phyloP scores from a whole-genome alignment of 1,140 invertebrate species.

The Sinella curviseta region DNA sequence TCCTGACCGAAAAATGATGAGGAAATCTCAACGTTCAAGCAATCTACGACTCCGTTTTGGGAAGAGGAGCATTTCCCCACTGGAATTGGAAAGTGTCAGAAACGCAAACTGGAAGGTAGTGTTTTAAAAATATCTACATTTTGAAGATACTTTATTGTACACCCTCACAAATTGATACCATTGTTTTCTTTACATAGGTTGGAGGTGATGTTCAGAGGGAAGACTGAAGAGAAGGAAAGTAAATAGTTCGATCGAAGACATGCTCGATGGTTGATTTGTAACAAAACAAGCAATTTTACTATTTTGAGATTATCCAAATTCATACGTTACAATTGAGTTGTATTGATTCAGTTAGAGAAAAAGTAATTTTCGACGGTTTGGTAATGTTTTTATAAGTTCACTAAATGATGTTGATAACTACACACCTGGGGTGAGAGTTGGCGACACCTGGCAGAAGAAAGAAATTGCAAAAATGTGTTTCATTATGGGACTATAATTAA shows the following conservation, averaged over 20 bases:
- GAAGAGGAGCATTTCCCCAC: slow-evolving; percentile 36
- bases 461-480: too few species aligned
- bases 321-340: too few species aligned
- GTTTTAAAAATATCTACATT: background rate
- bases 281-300: background rate
- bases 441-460: too few species aligned
- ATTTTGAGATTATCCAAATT: background rate
- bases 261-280: too few species aligned
- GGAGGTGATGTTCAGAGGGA: slow-evolving; percentile 1
- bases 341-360: too few species aligned
- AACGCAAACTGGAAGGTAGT: slow-evolving; percentile 18
- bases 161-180: too few species aligned
- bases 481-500: too few species aligned
- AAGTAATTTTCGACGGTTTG: too few species aligned
- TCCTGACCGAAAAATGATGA: slow-evolving; percentile 43
- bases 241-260: background rate
- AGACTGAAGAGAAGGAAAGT: background rate
- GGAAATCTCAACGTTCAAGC: slow-evolving; percentile 49
- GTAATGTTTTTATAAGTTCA: too few species aligned
- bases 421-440: too few species aligned
- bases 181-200: background rate
- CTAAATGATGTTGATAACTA: too few species aligned
- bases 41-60: slow-evolving; percentile 48
- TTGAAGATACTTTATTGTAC: too few species aligned
- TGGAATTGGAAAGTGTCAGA: background rate